Evolutionary conservation across 2,888 invertebrate species (phyloP), one percentile per base, ranked within the genome.

Genomic region (Polyommatus iphigenia): DNA sequence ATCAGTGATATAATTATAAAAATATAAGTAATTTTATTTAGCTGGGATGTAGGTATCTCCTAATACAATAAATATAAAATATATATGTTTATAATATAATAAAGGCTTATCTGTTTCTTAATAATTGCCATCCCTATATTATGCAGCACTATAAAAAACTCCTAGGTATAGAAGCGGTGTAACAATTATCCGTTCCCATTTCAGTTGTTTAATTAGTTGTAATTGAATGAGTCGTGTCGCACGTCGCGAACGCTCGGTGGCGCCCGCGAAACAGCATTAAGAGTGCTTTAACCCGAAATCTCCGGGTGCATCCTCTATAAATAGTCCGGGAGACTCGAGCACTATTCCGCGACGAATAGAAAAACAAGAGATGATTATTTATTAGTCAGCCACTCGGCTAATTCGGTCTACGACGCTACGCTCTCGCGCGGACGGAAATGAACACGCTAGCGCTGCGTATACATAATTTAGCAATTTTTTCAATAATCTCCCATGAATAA

Each of bases 361-460:
- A 94, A 93, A 94, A 94, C 92, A 94, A 94, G 91, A 93, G 93
- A 93, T 90, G 89, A 93, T 94, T 91, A 94, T 94, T 94, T 94
- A 94, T 94, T 93, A 94, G 91, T 93, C 91, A 89, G 93, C 92
- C 91, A 92, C 92, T 90, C 91, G 89, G 92, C 90, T 94, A 94
- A 94, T 94, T 94, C 93, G 93, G 94, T 93, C 92, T 88, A 36
- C 32, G 73, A 59, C 86, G 95, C 94, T 80, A 91, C 92, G 92
- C 92, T 93, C 93, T 93, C 93, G 90, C 89, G 91, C 90, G 82
- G 87, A 90, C 89, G 88, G 90, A 90, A 92, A 90, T 90, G 92
- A 91, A 91, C 86, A 82, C 83, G 79, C 82, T 78, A 80, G 80
- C 79, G 79, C 79, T 78, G 73, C 79, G 78, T 46, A 72, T 36